Base-by-base conservation (phyloP, 2,113 vertebrate species). In the Copsychus sechellarum region DNA sequence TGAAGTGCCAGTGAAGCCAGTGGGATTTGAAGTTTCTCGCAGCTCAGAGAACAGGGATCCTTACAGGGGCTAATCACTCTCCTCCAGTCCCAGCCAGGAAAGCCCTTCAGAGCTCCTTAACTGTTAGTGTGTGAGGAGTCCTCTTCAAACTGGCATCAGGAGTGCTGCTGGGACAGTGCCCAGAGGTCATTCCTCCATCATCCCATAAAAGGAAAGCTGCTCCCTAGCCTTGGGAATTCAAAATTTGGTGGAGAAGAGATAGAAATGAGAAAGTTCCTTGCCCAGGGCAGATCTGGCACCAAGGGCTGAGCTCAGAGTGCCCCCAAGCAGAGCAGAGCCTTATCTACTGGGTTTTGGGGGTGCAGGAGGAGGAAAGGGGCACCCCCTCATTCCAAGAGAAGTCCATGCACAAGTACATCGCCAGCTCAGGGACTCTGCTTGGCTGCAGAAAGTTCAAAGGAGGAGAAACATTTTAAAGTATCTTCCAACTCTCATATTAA, bases 401-500 rank as follows among this genome's bases (percentile, higher is more conserved):
- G 33, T n/a, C 81, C n/a, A 4, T 8, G 21, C 26, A 31, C 34
- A 43, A 79, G 56, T 3, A 13, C 33, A 12, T 62, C 3, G 0
- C 77, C 66, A 56, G 57, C 86, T 95, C 4, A 2, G 88, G 80
- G 91, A 61, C 70, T 88, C 92, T 94, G 74, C 90, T 96, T 97
- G 95, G 90, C 88, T 96, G 92, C 87, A 92, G 83, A 92, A 96
- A 90, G 91, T 96, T 98, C 96, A 97, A 96, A 97, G 74, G 83
- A 96, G 95, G 93, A 86, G 71, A 95, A 96, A 94, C 43, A 70
- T 86, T 96, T 95, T 95, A 73, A 95, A 96, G 74, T 74, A 88
- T 94, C 95, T 97, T 95, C 93, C 95, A 97, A 96, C 60, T 86
- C 88, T 85, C 72, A 96, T 96, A 97, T 96, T 97, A 98, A 97